Percentiles rank a stretch among this genome's conserved stretches.
Evolutionary conservation across 2,888 invertebrate species (phyloP).

Genomic region (Drosophila borealis): DNA sequence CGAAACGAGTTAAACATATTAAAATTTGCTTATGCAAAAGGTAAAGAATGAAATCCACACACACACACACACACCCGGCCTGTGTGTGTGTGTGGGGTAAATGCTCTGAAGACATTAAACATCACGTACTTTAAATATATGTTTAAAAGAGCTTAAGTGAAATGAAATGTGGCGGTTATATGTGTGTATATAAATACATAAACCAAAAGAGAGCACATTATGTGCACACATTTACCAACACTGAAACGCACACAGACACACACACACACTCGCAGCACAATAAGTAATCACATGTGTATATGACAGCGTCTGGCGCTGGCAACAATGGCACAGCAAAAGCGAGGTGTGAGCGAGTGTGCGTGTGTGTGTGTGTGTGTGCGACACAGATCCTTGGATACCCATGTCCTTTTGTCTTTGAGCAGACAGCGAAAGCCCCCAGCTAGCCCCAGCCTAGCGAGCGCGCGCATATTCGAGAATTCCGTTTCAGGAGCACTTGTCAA

Average conservation of each 20-base stretch:
- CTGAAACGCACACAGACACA: slow-evolving; percentile 14
- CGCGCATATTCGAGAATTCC: slow-evolving; percentile 21
- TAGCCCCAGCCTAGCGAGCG: neutral
- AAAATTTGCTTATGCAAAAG: slow-evolving; percentile 78
- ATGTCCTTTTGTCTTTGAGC: slow-evolving; percentile 42
- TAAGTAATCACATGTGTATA: slow-evolving; percentile 33
- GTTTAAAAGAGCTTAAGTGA: slow-evolving; percentile 77
- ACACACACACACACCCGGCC: slow-evolving; percentile 14
- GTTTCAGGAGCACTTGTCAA: slow-evolving; percentile 52
- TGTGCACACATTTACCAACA: slow-evolving; percentile 21
- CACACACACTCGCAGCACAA: slow-evolving; percentile 14
- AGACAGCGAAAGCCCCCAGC: slow-evolving; percentile 10
- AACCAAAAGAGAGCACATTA: slow-evolving; percentile 23
- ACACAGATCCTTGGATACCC: slow-evolving; percentile 34
- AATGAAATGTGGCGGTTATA: slow-evolving; percentile 62
- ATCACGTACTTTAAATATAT: slow-evolving; percentile 81
- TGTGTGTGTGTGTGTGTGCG: neutral
- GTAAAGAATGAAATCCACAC: slow-evolving; percentile 45
- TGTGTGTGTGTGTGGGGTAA: slow-evolving; percentile 27
- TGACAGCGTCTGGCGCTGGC: slow-evolving; percentile 58
- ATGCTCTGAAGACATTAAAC: slow-evolving; percentile 73
- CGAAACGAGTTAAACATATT: slow-evolving; percentile 81
- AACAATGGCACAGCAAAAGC: slow-evolving; percentile 26
- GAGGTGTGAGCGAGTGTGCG: neutral
- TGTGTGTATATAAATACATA: slow-evolving; percentile 1